A percentile compares a stretch with the other conserved stretches of the same genome.
Evolutionary conservation across 2,113 vertebrate genomes (phyloP).

Genomic region (Syngnathus floridae): DNA sequence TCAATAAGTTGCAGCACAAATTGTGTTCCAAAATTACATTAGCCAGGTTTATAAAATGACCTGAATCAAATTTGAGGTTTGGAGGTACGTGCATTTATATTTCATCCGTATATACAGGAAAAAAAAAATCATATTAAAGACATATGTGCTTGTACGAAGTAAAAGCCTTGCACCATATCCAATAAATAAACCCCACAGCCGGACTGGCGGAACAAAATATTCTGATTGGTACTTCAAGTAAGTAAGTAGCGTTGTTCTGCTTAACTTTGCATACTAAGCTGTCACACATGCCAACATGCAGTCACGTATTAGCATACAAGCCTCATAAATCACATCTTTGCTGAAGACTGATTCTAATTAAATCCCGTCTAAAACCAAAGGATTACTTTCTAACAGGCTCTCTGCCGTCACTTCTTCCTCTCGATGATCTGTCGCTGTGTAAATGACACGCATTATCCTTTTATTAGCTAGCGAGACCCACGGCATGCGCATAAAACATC

Average conservation of each 20-base stretch:
- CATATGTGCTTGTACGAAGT: too few species aligned
- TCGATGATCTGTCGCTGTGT: constrained; percentile 57
- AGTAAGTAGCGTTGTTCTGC: neutral
- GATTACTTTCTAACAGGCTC: constrained; percentile 22
- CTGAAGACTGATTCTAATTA: constrained; percentile 48
- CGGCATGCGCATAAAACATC: constrained; percentile 61
- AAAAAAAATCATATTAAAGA: too few species aligned
- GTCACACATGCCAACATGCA: neutral
- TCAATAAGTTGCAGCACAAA: too few species aligned
- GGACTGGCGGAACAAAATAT: neutral
- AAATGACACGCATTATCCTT: constrained; percentile 55
- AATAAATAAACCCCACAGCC: neutral
- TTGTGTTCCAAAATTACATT: neutral
- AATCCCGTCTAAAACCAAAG: constrained; percentile 36
- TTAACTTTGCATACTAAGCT: neutral
- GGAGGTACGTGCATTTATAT: too few species aligned
- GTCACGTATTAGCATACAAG: constrained; percentile 19
- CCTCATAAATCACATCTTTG: constrained; percentile 33
- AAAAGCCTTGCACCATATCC: neutral
- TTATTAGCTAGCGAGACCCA: constrained; percentile 49
- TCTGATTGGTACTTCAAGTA: neutral
- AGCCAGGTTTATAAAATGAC: too few species aligned
- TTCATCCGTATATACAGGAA: too few species aligned
- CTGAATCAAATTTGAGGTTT: too few species aligned
- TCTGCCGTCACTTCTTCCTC: constrained; percentile 27